Evolutionary conservation across 1,140 invertebrate genomes (phyloP).

Genomic region (Aphelenchoides fujianensis): DNA sequence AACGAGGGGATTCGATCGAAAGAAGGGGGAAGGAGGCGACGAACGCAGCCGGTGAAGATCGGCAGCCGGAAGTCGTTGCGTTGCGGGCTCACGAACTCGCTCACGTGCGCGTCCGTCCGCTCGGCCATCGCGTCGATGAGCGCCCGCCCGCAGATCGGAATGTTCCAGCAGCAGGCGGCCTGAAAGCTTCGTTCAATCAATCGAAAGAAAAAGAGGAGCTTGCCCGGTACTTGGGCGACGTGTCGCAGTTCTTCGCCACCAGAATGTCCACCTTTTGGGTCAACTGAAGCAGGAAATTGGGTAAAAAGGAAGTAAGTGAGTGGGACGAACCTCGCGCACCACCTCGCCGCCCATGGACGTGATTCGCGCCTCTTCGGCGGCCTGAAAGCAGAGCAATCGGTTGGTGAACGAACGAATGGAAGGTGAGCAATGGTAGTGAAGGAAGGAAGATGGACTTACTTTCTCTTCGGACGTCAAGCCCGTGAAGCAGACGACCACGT

Average conservation of each 20-base stretch:
- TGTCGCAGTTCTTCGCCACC: conserved; percentile 9
- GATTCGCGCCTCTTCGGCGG: not conserved
- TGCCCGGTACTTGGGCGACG: conserved; percentile 8
- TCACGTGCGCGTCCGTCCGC: not conserved
- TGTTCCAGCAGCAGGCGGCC: conserved; percentile 8
- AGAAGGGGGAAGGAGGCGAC: not conserved
- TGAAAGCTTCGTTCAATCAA: conserved; percentile 11
- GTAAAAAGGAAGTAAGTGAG: not conserved
- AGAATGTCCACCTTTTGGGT: not conserved
- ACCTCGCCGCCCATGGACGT: not conserved
- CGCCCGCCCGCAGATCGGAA: not conserved
- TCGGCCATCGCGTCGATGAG: not conserved
- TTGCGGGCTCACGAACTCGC: not conserved
- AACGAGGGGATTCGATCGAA: not conserved
- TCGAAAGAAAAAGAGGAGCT: not conserved
- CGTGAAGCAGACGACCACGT: not conserved
- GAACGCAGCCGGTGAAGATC: conserved; percentile 5
- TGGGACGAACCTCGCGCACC: not conserved
- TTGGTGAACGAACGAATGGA: not conserved
- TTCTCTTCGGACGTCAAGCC: not conserved
- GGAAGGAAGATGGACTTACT: too few species aligned
- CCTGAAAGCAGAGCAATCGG: not conserved
- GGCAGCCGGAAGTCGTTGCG: not conserved
- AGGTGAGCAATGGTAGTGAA: too few species aligned
- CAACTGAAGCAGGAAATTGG: not conserved